Evolutionary conservation across 2,797 vertebrate genomes (phyloP).

Genomic region (Cryptoblepharus egeriae): DNA sequence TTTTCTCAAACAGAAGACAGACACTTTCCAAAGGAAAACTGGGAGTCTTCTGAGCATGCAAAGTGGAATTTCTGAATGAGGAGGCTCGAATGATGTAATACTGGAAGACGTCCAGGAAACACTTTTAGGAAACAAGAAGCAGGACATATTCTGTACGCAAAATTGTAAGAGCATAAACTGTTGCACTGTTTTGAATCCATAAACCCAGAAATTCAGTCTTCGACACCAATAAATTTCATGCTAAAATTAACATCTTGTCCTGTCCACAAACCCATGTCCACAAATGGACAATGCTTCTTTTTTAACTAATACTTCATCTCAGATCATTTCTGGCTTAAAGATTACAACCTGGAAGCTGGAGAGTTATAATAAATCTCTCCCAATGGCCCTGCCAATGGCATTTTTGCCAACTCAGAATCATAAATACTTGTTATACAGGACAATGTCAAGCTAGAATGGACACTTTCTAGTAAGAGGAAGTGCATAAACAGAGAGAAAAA

Average conservation of each 20-base stretch:
- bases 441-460: conserved; percentile 8
- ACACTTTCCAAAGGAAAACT: too few relatives aligned
- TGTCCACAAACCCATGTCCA: conserved; percentile 10
- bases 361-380: conserved; percentile 22
- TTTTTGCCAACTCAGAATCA: conserved; percentile 9
- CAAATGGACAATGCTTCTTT: background rate
- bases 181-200: background rate
- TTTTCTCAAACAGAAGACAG: too few relatives aligned
- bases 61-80: too few relatives aligned
- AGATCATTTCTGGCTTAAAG: conserved; percentile 7
- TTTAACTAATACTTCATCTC: conserved; percentile 20
- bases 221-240: conserved; percentile 16
- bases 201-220: conserved; percentile 6
- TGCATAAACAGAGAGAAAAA: conserved; percentile 9
- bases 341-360: conserved; percentile 5
- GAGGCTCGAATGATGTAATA: background rate
- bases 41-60: too few relatives aligned
- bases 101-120: background rate
- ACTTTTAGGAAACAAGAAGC: background rate
- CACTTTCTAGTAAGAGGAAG: conserved; percentile 26
- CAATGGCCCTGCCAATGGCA: conserved; percentile 4
- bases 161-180: conserved; percentile 1
- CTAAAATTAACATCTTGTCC: conserved; percentile 31
- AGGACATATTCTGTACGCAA: background rate
- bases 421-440: conserved; percentile 24